These are phyloP conservation scores for Eleginops maclovinus DNA, from an alignment of 2,113 vertebrate genomes.

Conservation along the genomic window DNA sequence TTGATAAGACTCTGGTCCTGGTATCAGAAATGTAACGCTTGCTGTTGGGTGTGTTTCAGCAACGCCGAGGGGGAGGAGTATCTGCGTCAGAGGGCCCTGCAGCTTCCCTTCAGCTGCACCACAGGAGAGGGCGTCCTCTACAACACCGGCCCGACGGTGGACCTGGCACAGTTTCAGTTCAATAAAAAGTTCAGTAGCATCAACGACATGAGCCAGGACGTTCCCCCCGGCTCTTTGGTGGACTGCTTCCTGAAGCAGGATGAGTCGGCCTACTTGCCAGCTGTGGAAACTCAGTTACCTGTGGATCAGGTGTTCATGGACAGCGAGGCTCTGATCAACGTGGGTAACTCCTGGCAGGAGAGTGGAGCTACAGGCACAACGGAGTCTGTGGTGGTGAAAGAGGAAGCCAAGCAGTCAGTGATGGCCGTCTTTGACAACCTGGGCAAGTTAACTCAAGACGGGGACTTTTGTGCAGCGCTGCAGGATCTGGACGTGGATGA, in stretches of 20 bases:
- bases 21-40: neutral
- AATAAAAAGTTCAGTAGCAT: conserved; percentile 50
- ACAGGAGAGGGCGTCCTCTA: conserved; percentile 87
- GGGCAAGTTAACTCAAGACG: conserved; percentile 47
- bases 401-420: conserved; percentile 69
- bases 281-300: conserved; percentile 44
- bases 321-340: conserved; percentile 75
- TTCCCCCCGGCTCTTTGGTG: conserved; percentile 77
- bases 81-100: conserved; percentile 78
- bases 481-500: conserved; percentile 42
- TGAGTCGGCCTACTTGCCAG: conserved; percentile 63
- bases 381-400: conserved; percentile 30
- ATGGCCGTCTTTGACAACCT: conserved; percentile 70
- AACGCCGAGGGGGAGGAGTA: conserved; percentile 88
- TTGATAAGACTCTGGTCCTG: neutral
- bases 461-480: conserved; percentile 51
- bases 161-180: conserved; percentile 61
- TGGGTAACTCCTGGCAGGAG: conserved; percentile 56
- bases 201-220: rapidly evolving
- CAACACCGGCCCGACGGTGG: conserved; percentile 67
- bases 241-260: conserved; percentile 85
- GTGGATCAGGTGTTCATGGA: conserved; percentile 79
- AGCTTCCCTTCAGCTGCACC: conserved; percentile 85
- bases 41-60: conserved; percentile 61
- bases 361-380: rapidly evolving